These are phyloP conservation scores for Odocoileus hemionus DNA, from an alignment of 2,113 vertebrate genomes.

Conservation along the genomic window DNA sequence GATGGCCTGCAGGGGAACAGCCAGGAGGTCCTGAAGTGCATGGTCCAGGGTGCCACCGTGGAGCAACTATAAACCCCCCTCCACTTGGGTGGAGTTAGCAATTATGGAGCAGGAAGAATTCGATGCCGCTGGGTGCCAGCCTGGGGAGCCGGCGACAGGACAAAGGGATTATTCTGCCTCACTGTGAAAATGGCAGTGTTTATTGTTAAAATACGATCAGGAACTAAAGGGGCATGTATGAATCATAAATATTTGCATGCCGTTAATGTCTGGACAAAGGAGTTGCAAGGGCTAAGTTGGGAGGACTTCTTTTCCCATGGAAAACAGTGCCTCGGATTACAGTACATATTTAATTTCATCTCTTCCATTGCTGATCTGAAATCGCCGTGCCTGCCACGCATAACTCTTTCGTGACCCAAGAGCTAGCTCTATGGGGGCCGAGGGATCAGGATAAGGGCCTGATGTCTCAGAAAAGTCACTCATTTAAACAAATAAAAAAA, in stretches of 20 bases:
- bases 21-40: background rate
- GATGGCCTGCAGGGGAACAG: conserved; percentile 49
- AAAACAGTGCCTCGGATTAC: conserved; percentile 50
- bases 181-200: conserved; percentile 42
- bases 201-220: conserved; percentile 52
- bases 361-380: conserved; percentile 42
- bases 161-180: conserved; percentile 63
- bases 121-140: conserved; percentile 44
- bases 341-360: conserved; percentile 51
- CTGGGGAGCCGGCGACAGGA: conserved; percentile 1
- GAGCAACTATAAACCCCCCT: conserved; percentile 54
- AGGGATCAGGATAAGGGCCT: background rate
- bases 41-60: conserved; percentile 31
- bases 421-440: background rate
- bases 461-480: background rate
- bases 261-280: conserved; percentile 51
- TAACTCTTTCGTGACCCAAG: conserved; percentile 24
- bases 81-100: conserved; percentile 71
- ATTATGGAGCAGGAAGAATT: conserved; percentile 67
- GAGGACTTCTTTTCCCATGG: conserved; percentile 52
- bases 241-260: conserved; percentile 64
- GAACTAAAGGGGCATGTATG: conserved; percentile 21
- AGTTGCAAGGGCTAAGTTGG: conserved; percentile 20
- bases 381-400: background rate
- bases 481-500: background rate